phyloP scores from a whole-genome alignment of 1,140 invertebrate species.

The Cryptotermes secundus region DNA sequence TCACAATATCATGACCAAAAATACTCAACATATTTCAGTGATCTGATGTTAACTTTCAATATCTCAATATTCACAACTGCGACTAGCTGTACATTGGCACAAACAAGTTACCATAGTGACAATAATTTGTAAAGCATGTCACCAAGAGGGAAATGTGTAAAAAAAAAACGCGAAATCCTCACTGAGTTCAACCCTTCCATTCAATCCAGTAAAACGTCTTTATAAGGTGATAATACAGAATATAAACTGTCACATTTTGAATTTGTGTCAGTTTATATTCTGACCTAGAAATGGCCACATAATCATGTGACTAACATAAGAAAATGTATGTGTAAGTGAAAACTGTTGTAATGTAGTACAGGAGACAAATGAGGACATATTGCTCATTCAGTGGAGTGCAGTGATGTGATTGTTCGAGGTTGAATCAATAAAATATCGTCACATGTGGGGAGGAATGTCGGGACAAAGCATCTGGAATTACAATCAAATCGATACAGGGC shows the following conservation, averaged over 20 bases:
- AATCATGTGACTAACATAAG: neutral
- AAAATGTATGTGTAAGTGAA: neutral
- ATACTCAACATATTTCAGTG: too few relatives aligned
- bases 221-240: neutral
- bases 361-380: neutral
- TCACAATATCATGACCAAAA: too few relatives aligned
- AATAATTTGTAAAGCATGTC: neutral
- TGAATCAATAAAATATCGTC: slow-evolving; percentile 2
- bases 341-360: neutral
- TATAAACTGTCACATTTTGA: neutral
- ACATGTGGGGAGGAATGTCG: neutral
- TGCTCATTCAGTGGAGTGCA: neutral
- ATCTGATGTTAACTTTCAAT: too few relatives aligned
- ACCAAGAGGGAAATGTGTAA: neutral
- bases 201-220: neutral
- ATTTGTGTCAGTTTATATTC: too few relatives aligned
- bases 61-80: too few relatives aligned
- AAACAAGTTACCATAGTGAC: neutral
- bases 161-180: neutral
- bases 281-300: neutral
- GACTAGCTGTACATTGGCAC: neutral
- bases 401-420: neutral
- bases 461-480: slow-evolving; percentile 16
- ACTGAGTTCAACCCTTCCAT: neutral
- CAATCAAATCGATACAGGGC: slow-evolving; percentile 16